These are phyloP conservation scores for Discoglossus pictus DNA, from an alignment of 2,797 vertebrate genomes.

Conservation along the genomic window DNA sequence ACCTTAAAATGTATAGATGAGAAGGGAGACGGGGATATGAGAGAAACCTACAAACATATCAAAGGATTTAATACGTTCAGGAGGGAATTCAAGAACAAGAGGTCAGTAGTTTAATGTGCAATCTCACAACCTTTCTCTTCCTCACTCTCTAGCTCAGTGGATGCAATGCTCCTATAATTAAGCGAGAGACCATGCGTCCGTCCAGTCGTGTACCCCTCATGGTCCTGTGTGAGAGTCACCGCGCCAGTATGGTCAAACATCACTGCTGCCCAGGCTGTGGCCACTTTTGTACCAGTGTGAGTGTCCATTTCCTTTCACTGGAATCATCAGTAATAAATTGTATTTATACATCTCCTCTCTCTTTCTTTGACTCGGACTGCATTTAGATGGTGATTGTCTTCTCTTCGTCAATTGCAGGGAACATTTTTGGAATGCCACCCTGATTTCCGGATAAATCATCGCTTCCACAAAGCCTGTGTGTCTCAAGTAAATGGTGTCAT, in stretches of 20 bases:
- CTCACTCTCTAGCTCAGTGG: constrained; percentile 75
- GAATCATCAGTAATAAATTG: too few species aligned
- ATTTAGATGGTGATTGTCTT: too few species aligned
- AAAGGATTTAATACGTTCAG: too few species aligned
- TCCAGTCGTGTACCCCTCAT: constrained; percentile 88
- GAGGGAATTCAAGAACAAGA: neutral
- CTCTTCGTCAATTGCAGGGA: constrained; percentile 71
- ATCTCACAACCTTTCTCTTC: neutral
- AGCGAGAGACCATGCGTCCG: constrained; percentile 89
- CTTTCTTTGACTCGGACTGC: too few species aligned
- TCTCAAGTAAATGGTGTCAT: constrained; percentile 85
- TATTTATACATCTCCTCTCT: neutral
- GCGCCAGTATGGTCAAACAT: constrained; percentile 90
- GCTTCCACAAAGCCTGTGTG: constrained; percentile 89
- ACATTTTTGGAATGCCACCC: constrained; percentile 92
- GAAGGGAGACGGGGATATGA: too few species aligned
- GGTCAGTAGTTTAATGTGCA: too few species aligned
- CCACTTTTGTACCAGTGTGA: constrained; percentile 88
- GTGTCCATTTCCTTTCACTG: too few species aligned
- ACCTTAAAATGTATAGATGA: too few species aligned
- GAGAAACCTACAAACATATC: too few species aligned
- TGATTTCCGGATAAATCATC: constrained; percentile 86
- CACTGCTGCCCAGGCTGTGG: constrained; percentile 94
- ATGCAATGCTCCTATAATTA: constrained; percentile 79
- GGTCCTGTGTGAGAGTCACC: constrained; percentile 88